A percentile compares a stretch with the other conserved stretches of the same genome.
phyloP scores from a whole-genome alignment of 1,140 invertebrate genomes.

The Asbolus verrucosus region DNA sequence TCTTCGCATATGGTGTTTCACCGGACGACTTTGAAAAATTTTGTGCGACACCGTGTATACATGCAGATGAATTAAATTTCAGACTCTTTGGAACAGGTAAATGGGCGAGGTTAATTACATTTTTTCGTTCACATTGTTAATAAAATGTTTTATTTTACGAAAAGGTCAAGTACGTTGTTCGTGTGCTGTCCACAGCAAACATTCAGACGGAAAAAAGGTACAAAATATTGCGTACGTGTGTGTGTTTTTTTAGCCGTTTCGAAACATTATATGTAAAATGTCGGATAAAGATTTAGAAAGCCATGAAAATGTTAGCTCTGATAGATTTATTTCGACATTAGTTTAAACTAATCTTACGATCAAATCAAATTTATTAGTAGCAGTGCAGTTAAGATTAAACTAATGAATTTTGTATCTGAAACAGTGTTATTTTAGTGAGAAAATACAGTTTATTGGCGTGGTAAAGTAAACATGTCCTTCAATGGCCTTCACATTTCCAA shows the following conservation, averaged over 20 bases:
- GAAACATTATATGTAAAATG: constrained; percentile 26
- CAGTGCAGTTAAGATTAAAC: constrained; percentile 1
- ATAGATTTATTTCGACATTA: constrained; percentile 36
- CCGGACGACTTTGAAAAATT: neutral
- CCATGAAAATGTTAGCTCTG: constrained; percentile 25
- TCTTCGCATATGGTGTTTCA: too few species aligned
- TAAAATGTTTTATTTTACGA: constrained; percentile 15
- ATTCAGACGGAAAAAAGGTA: constrained; percentile 15
- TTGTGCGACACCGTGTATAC: neutral
- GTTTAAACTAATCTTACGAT: constrained; percentile 13
- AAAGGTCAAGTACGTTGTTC: constrained; percentile 33
- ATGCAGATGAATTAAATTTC: neutral
- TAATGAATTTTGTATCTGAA: constrained; percentile 11
- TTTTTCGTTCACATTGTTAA: constrained; percentile 2
- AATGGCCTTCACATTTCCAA: constrained; percentile 29
- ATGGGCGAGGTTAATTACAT: constrained; percentile 24
- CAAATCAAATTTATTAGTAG: constrained; percentile 22
- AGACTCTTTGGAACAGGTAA: neutral
- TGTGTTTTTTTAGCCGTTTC: constrained; percentile 23
- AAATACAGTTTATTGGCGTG: constrained; percentile 23
- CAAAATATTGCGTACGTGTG: neutral
- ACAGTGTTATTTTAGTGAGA: constrained; percentile 20
- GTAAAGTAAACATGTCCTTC: constrained; percentile 36
- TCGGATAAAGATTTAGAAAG: constrained; percentile 25
- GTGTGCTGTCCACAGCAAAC: neutral